phyloP scores from a whole-genome alignment of 2,888 invertebrate species.

The Ecliptopera silaceata region DNA sequence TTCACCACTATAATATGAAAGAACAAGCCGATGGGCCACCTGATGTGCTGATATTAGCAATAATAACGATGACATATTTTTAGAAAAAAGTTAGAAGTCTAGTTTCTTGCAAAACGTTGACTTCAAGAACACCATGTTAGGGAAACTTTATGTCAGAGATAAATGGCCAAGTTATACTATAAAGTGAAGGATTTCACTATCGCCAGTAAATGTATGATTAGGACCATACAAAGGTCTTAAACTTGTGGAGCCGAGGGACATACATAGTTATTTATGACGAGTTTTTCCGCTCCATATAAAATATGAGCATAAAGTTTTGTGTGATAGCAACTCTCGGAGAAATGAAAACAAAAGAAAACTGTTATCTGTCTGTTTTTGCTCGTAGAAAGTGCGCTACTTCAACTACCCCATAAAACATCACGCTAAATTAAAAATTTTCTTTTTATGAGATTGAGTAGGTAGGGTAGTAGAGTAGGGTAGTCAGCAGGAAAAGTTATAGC shows the following conservation, averaged over 20 bases:
- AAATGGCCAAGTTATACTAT: neutral
- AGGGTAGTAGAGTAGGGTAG: no score
- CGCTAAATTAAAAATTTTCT: no score
- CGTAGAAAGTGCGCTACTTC: neutral
- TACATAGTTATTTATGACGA: neutral
- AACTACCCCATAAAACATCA: neutral
- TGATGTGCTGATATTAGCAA: no score
- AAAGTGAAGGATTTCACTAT: slow-evolving; percentile 2
- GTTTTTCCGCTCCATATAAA: neutral
- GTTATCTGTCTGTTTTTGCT: no score
- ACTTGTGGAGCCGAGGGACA: neutral
- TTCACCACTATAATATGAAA: no score
- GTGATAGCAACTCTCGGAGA: no score
- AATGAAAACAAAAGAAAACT: no score
- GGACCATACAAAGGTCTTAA: neutral
- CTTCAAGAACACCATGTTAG: slow-evolving; percentile 6
- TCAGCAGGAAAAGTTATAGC: no score
- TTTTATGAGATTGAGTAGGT: no score
- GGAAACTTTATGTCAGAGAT: slow-evolving; percentile 7
- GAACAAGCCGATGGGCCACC: no score
- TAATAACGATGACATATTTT: neutral
- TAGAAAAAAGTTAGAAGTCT: neutral
- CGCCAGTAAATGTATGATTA: slow-evolving; percentile 7
- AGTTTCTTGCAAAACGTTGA: slow-evolving; percentile 10
- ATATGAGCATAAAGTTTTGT: neutral